phyloP scores from a whole-genome alignment of 2,888 invertebrate species.

The Caenorhabditis macrosperma region DNA sequence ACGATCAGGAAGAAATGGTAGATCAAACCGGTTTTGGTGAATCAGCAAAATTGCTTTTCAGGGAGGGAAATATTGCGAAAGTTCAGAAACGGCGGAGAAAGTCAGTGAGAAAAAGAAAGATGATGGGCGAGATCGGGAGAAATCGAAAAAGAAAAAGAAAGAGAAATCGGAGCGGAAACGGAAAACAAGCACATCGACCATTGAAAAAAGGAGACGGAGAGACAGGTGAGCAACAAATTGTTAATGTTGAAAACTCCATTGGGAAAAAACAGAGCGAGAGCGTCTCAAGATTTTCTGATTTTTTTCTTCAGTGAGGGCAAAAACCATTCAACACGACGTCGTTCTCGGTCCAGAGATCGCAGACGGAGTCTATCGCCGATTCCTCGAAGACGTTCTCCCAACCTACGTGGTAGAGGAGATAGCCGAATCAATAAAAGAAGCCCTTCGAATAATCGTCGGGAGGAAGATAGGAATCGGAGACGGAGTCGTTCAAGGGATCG shows the following conservation, averaged over 20 bases:
- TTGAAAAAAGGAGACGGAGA: background rate
- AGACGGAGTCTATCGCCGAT: background rate
- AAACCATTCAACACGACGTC: background rate
- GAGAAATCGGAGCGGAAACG: conserved; percentile 10
- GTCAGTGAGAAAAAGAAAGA: background rate
- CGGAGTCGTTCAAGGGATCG: conserved; percentile 19
- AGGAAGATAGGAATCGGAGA: background rate
- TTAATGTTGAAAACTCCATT: background rate
- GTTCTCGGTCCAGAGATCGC: conserved; percentile 11
- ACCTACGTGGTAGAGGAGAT: background rate
- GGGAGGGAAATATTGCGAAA: background rate
- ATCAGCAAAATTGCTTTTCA: background rate
- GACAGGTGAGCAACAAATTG: background rate
- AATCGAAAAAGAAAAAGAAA: conserved; percentile 16
- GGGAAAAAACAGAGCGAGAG: background rate
- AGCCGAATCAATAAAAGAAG: conserved; percentile 13
- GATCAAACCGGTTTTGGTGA: background rate
- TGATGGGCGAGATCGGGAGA: background rate
- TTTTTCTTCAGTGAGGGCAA: background rate
- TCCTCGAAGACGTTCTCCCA: background rate
- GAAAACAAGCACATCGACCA: background rate
- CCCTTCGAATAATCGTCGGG: conserved; percentile 18
- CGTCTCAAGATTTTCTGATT: too few relatives aligned
- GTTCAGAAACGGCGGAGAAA: background rate
- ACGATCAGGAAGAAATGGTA: background rate